phyloP scores from a whole-genome alignment of 1,140 invertebrate species.

The Latrodectus geometricus region DNA sequence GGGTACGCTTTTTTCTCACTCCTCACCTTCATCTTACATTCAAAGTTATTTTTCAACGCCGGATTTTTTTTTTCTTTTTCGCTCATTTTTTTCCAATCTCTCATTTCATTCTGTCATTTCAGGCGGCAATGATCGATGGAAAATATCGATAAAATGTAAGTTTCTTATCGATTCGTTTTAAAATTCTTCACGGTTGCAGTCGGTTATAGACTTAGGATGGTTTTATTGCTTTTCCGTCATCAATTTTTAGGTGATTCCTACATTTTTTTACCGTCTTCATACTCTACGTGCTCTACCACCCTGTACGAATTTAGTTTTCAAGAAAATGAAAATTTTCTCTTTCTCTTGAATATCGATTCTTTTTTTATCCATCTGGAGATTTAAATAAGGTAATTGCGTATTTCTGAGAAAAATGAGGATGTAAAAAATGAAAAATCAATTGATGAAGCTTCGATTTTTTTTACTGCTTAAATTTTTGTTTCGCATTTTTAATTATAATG shows the following conservation, averaged over 20 bases:
- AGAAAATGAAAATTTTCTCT: no score
- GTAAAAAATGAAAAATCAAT: no score
- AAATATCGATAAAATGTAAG: slow-evolving; percentile 53
- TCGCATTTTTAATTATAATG: no score
- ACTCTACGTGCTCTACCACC: no score
- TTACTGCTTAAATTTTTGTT: no score
- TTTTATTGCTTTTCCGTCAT: slow-evolving; percentile 36
- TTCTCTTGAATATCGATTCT: no score
- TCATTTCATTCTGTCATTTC: slow-evolving; percentile 37
- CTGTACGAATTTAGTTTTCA: no score
- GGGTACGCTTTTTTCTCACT: slow-evolving; percentile 29
- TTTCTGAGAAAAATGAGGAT: no score
- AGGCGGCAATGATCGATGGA: slow-evolving; percentile 38
- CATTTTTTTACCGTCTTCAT: background rate
- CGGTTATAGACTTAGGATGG: background rate
- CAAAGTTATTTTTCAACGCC: slow-evolving; percentile 32
- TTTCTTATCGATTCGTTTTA: slow-evolving; percentile 52
- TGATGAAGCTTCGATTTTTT: no score
- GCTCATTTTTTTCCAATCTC: background rate
- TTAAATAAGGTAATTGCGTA: no score
- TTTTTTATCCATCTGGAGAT: no score
- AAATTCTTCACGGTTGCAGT: slow-evolving; percentile 42
- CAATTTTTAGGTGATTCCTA: slow-evolving; percentile 15
- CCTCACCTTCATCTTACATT: slow-evolving; percentile 16
- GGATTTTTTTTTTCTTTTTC: background rate